Conservation (phyloP, 2,113 vertebrate species). For the Orientallactaga bullata region DNA sequence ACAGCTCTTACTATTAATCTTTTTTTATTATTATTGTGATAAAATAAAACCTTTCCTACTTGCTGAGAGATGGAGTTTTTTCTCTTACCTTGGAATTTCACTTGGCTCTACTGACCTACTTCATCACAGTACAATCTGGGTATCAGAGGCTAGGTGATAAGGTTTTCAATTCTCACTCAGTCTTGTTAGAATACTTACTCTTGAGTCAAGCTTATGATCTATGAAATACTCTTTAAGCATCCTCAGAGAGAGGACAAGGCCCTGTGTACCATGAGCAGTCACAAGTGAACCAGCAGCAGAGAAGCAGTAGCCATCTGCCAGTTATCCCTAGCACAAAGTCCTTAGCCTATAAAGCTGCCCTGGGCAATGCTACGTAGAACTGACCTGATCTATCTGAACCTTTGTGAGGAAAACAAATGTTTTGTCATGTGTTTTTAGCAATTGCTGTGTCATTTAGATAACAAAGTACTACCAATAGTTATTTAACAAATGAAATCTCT, state of each 20-base stretch:
- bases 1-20: neutral
- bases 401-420: neutral
- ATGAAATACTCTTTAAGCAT: neutral
- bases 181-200: neutral
- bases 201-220: neutral
- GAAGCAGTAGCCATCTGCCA: neutral
- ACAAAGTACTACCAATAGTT: neutral
- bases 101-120: no score
- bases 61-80: neutral
- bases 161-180: neutral
- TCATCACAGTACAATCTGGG: neutral
- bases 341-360: no score
- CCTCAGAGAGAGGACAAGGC: neutral
- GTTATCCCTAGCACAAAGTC: no score
- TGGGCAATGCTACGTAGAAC: neutral
- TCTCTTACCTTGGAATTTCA: neutral
- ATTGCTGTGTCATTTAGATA: neutral
- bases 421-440: neutral
- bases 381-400: neutral
- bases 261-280: neutral
- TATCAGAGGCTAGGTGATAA: neutral
- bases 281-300: neutral
- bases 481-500: neutral
- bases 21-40: conserved; percentile 2
- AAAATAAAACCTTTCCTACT: neutral